Evolutionary conservation across 2,888 invertebrate genomes (phyloP).

Genomic region (Disparrhopalites patrizii): DNA sequence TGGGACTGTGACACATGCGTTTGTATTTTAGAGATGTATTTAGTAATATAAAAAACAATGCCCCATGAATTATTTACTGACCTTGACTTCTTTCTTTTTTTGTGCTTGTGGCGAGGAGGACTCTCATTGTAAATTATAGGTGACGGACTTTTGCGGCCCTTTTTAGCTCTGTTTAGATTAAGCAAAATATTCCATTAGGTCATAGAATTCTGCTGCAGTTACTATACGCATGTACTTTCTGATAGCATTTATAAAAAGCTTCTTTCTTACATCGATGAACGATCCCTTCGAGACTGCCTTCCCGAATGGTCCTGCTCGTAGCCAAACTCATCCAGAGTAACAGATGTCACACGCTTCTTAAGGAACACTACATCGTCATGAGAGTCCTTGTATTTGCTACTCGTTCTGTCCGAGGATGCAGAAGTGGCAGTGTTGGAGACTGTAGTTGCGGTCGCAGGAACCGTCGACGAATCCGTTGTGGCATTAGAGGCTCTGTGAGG

Average conservation of each 20-base stretch:
- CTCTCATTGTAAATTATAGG: conserved; percentile 50
- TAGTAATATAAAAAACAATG: background rate
- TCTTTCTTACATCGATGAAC: conserved; percentile 39
- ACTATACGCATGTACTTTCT: too few relatives aligned
- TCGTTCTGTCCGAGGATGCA: too few relatives aligned
- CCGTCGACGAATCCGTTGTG: too few relatives aligned
- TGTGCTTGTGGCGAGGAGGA: conserved; percentile 50
- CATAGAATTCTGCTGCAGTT: too few relatives aligned
- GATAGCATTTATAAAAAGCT: too few relatives aligned
- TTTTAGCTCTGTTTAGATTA: conserved; percentile 29
- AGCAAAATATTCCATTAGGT: conserved; percentile 10
- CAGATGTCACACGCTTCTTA: too few relatives aligned
- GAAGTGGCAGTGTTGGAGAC: too few relatives aligned
- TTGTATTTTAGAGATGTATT: background rate
- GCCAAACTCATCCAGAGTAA: conserved; percentile 16
- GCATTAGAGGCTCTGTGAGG: too few relatives aligned
- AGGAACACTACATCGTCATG: too few relatives aligned
- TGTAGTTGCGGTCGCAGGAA: too few relatives aligned
- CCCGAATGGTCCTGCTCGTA: conserved; percentile 24
- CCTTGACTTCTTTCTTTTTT: conserved; percentile 50
- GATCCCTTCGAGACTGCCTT: conserved; percentile 23
- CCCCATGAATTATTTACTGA: conserved; percentile 26
- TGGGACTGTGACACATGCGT: too few relatives aligned
- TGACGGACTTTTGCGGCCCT: conserved; percentile 41
- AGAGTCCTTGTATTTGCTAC: too few relatives aligned